phyloP scores from a whole-genome alignment of 2,888 invertebrate genomes.

The Aphelenchoides bicaudatus region DNA sequence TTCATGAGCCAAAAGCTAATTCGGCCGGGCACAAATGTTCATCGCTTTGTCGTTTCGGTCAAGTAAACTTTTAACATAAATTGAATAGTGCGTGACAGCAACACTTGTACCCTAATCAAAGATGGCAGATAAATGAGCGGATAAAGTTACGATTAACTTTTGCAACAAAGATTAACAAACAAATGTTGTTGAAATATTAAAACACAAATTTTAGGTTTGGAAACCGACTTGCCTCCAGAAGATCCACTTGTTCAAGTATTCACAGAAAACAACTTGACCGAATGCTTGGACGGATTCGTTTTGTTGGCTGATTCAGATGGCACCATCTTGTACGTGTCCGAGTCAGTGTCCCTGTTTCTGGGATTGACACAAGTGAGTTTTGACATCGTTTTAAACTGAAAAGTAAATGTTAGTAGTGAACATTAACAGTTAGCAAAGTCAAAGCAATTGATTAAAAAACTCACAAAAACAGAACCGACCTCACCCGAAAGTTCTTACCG shows the following conservation, averaged over 20 bases:
- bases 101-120: too few relatives aligned
- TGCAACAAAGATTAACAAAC: conserved; percentile 13
- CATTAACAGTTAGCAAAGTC: not conserved
- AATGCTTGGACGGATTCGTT: conserved; percentile 79
- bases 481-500: not conserved
- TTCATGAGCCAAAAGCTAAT: too few relatives aligned
- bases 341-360: conserved; percentile 82
- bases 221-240: conserved; percentile 24
- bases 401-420: not conserved
- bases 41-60: too few relatives aligned
- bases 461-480: not conserved
- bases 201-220: conserved; percentile 29
- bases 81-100: too few relatives aligned
- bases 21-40: too few relatives aligned
- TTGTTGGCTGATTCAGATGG: conserved; percentile 81
- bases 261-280: conserved; percentile 46
- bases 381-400: too few relatives aligned
- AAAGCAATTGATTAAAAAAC: too few relatives aligned
- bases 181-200: too few relatives aligned
- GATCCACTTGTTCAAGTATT: conserved; percentile 28
- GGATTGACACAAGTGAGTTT: conserved; percentile 73
- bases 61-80: too few relatives aligned
- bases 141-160: conserved; percentile 5
- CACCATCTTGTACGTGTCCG: conserved; percentile 85
- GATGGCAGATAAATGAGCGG: too few relatives aligned